Conservation (phyloP, 2,888 invertebrate genomes). For the Apocheima hispidaria region DNA sequence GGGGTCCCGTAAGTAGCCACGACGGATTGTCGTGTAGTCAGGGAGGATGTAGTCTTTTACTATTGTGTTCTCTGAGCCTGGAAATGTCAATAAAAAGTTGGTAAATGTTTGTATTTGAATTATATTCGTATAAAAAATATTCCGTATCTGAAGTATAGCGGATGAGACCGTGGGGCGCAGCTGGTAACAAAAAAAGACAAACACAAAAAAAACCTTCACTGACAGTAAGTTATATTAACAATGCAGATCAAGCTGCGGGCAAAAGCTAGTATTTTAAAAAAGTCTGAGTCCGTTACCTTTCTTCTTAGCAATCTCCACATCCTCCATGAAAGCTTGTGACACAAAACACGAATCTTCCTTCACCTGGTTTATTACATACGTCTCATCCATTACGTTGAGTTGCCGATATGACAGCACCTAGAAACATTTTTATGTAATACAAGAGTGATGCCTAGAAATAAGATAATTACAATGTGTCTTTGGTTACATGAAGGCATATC, state of each 20-base stretch:
- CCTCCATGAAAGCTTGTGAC: conserved; percentile 92
- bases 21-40: conserved; percentile 95
- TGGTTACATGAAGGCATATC: not conserved
- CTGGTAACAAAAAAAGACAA: too few species aligned
- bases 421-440: too few species aligned
- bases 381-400: conserved; percentile 99
- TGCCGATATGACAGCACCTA: conserved; percentile 97
- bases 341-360: conserved; percentile 99
- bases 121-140: not conserved
- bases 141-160: too few species aligned
- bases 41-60: conserved; percentile 97
- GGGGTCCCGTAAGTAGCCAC: conserved; percentile 88
- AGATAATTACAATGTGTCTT: not conserved
- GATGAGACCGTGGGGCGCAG: too few species aligned
- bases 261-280: too few species aligned
- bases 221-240: too few species aligned
- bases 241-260: too few species aligned
- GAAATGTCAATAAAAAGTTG: conserved; percentile 2
- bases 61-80: conserved; percentile 89
- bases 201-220: too few species aligned
- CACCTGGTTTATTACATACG: conserved; percentile 98
- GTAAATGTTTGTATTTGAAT: not conserved
- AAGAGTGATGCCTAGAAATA: not conserved
- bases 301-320: conserved; percentile 89
- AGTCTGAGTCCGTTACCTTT: conserved; percentile 62